Evolutionary conservation across 1,140 invertebrate species (phyloP), one percentile per base, ranked within the genome.

Genomic region (Phenacoccus solenopsis): DNA sequence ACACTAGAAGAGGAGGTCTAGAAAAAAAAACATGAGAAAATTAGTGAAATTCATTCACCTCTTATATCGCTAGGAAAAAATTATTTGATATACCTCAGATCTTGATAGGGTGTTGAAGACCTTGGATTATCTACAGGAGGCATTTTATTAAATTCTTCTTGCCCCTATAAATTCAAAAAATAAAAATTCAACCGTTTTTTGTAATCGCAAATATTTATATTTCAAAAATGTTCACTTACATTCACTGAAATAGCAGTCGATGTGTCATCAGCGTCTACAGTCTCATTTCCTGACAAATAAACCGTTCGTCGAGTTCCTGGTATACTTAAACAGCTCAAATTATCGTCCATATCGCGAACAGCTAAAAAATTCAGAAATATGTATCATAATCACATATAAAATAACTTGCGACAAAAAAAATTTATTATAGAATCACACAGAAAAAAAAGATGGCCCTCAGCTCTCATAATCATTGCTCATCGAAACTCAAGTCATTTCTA

Each of bases 271-370:
- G 10, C 59, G 25, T 64, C 59, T 5, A 73, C 73, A 28, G 73
- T 72, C 70, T 88, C 86, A 73, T 90, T 88, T 73, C 90, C 90
- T 1, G 87, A 88, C 69, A 91, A 84, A 78, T 93, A 93, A 21
- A 93, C 88, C 0, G 90, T 90, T 75, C 89, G 82, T 67, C 90
- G 81, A 1, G 89, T 89, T 28, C 90, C 90, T 25, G 90, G 87
- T 35, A 87, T 85, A 16, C 88, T 89, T 24, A 91, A 83, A 72
- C 82, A 85, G 24, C 74, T 72, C 61, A 75, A 69, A 67, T 75
- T 75, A 70, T 75, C 74, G 61, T 70, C 35, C 68, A 73, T 69
- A 67, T 28, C 64, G 70, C 22, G 32, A 64, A 59, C 22, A 49
- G 24, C 27, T 69, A 13, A 21, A 5, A 71, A 49, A 13, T 49